Base-by-base conservation (phyloP, 1,140 invertebrate species). In the Polypedilum pembai region DNA sequence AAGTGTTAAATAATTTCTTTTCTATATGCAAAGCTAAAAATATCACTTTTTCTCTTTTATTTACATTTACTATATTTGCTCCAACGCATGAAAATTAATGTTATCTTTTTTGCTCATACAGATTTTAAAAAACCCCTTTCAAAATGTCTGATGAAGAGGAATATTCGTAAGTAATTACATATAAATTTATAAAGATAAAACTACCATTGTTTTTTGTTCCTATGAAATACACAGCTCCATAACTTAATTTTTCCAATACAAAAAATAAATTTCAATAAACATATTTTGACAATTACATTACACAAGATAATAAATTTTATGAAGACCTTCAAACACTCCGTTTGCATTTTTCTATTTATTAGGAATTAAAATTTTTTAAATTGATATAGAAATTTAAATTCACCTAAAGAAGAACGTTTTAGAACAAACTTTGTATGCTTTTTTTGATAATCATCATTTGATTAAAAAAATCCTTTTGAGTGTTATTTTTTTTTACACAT, bases 111-210 rank as follows among this genome's bases (percentile, higher is more conserved):
- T 69, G 4, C 17, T 20, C 10, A 21, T 69, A 69, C 76, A 86
- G 86, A 85, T 83, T 79, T 83, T 83, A 84, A 84, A 82, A 86
- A 85, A 82, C 85, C 82, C 45, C 45, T 56, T 83, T 82, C 84
- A 86, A 80, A 83, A 89, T 89, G 88, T 89, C 88, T 85, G 88
- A 89, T 83, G 88, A 89, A 82, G 88, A 89, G 83, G 88, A 89
- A 87, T 89, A 89, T 84, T 89, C 88, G 88, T 89, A 86, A 89
- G 88, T 87, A 83, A 79, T 73, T 41, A 75, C 33, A 76, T 5
- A 18, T 33, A 5, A 3, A 33, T 20, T 20, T 20, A 18, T 69
- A 18, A 20, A 7, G 7, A 20, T 7, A 18, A 69, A 18, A 18
- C 63, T 17, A 66, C 63, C 1, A 66, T 66, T n/a, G n/a, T n/a